phyloP scores from a whole-genome alignment of 1,140 invertebrate genomes.

The Mya arenaria region DNA sequence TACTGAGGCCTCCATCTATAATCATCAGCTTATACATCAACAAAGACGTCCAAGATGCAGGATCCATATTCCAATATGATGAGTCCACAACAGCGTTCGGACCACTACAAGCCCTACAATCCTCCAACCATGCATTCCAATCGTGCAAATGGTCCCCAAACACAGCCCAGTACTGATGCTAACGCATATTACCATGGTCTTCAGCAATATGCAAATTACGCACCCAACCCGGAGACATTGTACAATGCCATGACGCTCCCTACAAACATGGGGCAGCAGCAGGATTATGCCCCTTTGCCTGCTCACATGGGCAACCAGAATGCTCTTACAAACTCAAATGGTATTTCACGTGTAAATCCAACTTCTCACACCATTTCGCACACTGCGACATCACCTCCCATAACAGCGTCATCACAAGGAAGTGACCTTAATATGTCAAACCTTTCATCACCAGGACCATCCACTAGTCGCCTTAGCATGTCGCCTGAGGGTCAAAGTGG shows the following conservation, averaged over 20 bases:
- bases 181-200: not conserved
- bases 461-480: conserved; percentile 50
- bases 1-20: not conserved
- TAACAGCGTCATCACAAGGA: conserved; percentile 3
- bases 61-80: conserved; percentile 66
- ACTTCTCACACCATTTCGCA: conserved; percentile 60
- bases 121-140: not conserved
- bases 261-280: conserved; percentile 30
- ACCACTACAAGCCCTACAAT: conserved; percentile 28
- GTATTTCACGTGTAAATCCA: conserved; percentile 28
- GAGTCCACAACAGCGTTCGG: conserved; percentile 39
- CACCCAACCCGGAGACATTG: not conserved
- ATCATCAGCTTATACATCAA: not conserved
- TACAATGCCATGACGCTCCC: conserved; percentile 41
- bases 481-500: conserved; percentile 48
- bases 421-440: conserved; percentile 47
- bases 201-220: not conserved
- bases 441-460: conserved; percentile 59
- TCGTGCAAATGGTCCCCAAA: not conserved
- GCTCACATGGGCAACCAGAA: conserved; percentile 37
- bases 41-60: conserved; percentile 57
- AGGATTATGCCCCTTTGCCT: conserved; percentile 46
- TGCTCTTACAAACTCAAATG: conserved; percentile 47
- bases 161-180: not conserved
- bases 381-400: conserved; percentile 48